Percentiles rank a stretch among this genome's conserved stretches.
phyloP scores from a whole-genome alignment of 2,113 vertebrate species.

The Eptesicus fuscus region DNA sequence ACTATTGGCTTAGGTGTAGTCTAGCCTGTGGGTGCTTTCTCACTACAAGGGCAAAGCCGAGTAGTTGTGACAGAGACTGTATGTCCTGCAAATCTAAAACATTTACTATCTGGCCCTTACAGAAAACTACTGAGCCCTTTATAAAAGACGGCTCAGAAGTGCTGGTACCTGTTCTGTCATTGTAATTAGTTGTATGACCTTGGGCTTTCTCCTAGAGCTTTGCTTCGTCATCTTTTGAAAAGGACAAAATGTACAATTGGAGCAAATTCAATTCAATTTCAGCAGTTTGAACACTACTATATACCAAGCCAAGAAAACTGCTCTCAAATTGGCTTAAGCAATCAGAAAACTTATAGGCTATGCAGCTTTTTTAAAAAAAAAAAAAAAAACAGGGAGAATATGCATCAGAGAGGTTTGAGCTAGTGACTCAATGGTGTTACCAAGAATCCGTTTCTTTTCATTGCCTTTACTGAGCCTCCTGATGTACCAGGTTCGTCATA shows the following conservation, averaged over 20 bases:
- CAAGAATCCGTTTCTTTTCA: neutral
- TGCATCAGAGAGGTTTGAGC: neutral
- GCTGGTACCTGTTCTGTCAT: neutral
- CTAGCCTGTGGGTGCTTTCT: neutral
- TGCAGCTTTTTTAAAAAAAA: neutral
- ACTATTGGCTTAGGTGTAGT: neutral
- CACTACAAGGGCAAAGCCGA: neutral
- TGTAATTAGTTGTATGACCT: neutral
- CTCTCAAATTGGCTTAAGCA: neutral
- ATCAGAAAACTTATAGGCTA: neutral
- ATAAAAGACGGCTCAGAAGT: neutral
- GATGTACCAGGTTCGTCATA: neutral
- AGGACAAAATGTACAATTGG: neutral
- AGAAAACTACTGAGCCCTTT: neutral
- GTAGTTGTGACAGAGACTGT: neutral
- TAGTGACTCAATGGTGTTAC: neutral
- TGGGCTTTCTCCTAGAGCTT: neutral
- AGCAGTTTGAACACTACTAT: neutral
- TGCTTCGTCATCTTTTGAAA: neutral
- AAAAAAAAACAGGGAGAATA: neutral
- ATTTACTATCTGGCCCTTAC: neutral
- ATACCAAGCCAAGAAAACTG: neutral
- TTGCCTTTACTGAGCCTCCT: neutral
- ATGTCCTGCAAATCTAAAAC: neutral
- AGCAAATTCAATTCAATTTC: constrained; percentile 9